phyloP scores from a whole-genome alignment of 2,797 vertebrate genomes.

The Hypotaenidia philippensis region DNA sequence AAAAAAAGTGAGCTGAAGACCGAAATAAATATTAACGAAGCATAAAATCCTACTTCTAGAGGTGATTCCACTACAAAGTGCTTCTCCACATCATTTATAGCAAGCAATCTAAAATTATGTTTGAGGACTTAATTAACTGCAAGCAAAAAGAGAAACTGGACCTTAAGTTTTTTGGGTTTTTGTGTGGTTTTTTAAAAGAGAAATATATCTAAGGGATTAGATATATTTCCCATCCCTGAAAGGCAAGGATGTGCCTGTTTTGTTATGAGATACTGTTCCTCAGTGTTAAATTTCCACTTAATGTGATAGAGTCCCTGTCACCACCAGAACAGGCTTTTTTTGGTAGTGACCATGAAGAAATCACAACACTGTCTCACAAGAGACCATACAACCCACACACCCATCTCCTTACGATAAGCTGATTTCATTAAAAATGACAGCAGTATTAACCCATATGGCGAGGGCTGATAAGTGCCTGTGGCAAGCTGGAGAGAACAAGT shows the following conservation, averaged over 20 bases:
- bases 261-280: not conserved
- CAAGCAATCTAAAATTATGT: not conserved
- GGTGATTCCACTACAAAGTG: not conserved
- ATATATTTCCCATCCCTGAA: not conserved
- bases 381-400: not conserved
- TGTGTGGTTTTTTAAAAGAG: not conserved
- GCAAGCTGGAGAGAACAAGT: not conserved
- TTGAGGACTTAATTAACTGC: not conserved
- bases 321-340: not conserved
- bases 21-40: conserved; percentile 26
- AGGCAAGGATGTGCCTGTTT: not conserved
- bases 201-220: not conserved
- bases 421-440: not conserved
- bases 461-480: not conserved
- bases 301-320: not conserved
- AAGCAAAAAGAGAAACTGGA: not conserved
- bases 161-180: not conserved
- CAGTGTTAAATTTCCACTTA: not conserved
- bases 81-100: too few relatives aligned
- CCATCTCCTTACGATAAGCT: not conserved
- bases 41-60: not conserved
- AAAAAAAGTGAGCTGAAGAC: conserved; percentile 21
- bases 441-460: not conserved
- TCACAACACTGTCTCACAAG: not conserved
- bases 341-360: not conserved